Evolutionary conservation across 2,888 invertebrate genomes (phyloP), one percentile per base, ranked within the genome.

Genomic region (Gonocerus acuteangulatus): DNA sequence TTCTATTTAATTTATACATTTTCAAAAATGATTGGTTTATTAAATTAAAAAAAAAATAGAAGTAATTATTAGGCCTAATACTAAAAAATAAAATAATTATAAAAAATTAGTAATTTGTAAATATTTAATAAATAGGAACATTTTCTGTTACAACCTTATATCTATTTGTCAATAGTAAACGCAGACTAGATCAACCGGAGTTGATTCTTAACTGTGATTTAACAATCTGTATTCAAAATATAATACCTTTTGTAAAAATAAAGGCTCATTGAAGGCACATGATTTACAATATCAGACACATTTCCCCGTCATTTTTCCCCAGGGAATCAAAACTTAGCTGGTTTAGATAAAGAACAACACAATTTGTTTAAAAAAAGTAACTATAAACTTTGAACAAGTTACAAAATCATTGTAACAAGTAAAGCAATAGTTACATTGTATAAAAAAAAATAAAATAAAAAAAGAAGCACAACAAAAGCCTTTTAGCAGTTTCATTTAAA

Each of bases 401-500:
- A 54, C 54, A 54, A 39, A 15, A 21, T n/a, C 6, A 21, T 22
- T 54, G 54, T 54, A 54, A 54, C 54, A 42, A 54, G 51, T 18
- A 51, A 51, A 51, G 54, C 22, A 42, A 54, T 34, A 54, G 54
- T 42, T 54, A 54, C 42, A 4, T 22, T 11, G 13, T 2, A 51
- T 15, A 39, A 16, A 6, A 48, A 16, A 18, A n/a, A n/a, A n/a
- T 2, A 4, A 6, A 15, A 47, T 18, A 16, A 32, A 32, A 47
- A 22, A 48, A n/a, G 15, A 48, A 19, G 19, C 39, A 54, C 54
- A 54, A 54, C 54, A 54, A 19, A 54, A 54, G 39, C 54, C 54
- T 54, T 54, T 42, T 42, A 21, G 22, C 39, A 39, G 4, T 11
- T 9, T 9, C 7, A 39, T 16, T 22, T n/a, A 34, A n/a, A 13